Conservation (phyloP, 2,888 invertebrate species). For the Hirtodrosophila duncani region DNA sequence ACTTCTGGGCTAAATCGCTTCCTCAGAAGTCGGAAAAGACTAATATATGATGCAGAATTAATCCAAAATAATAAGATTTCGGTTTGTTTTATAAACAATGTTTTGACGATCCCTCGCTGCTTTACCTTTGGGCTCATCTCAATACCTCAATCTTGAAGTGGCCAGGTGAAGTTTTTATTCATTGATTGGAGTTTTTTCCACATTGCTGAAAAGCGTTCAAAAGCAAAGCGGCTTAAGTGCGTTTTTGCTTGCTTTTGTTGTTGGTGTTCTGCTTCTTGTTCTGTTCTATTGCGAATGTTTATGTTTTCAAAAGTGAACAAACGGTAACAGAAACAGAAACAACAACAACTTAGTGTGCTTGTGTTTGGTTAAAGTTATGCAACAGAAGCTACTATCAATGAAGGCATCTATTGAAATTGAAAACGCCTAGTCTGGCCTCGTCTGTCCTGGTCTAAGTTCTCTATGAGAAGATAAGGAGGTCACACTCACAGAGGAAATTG, state of each 20-base stretch:
- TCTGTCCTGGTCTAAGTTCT: constrained; percentile 28
- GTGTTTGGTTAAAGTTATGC: constrained; percentile 24
- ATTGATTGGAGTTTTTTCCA: not conserved
- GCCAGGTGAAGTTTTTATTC: too few relatives aligned
- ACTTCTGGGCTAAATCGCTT: too few relatives aligned
- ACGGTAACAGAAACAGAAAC: constrained; percentile 1
- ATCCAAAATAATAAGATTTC: too few relatives aligned
- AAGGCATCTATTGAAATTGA: constrained; percentile 26
- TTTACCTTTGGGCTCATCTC: too few relatives aligned
- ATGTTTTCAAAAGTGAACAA: constrained; percentile 17
- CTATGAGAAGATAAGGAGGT: constrained; percentile 26
- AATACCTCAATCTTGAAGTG: too few relatives aligned
- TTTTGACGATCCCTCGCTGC: too few relatives aligned
- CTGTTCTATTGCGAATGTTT: constrained; percentile 30
- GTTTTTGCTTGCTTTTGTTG: constrained; percentile 15
- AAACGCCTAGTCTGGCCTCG: too few relatives aligned
- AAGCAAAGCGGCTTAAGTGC: constrained; percentile 51
- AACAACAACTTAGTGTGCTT: constrained; percentile 12
- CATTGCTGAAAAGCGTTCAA: constrained; percentile 13
- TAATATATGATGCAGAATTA: too few relatives aligned
- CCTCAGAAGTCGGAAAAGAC: too few relatives aligned
- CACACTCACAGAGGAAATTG: not conserved
- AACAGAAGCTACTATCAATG: too few relatives aligned
- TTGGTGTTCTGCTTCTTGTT: too few relatives aligned
- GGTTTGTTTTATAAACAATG: too few relatives aligned